phyloP scores from a whole-genome alignment of 1,140 invertebrate species.

The Reticulitermes speratus region DNA sequence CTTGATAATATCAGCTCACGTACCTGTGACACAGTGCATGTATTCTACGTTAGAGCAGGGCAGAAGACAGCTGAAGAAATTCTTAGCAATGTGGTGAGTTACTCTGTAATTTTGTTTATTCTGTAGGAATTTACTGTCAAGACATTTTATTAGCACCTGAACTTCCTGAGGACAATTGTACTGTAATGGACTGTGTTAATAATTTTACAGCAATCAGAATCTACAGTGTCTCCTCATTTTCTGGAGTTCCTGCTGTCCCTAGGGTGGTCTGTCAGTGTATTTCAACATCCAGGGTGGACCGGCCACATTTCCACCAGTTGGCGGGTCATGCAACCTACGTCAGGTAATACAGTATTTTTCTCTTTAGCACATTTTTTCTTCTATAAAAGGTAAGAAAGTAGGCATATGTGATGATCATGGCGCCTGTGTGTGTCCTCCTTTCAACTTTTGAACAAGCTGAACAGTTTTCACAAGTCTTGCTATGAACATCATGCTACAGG shows the following conservation, averaged over 20 bases:
- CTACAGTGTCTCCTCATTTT: conserved; percentile 62
- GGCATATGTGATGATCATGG: too few relatives aligned
- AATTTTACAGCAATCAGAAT: conserved; percentile 27
- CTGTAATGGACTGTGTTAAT: not conserved
- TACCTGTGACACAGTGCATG: conserved; percentile 88
- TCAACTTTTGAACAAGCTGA: too few relatives aligned
- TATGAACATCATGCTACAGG: too few relatives aligned
- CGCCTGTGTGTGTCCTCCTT: too few relatives aligned
- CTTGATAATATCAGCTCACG: conserved; percentile 80
- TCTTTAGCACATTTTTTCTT: not conserved
- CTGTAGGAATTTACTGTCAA: not conserved
- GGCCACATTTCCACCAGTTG: conserved; percentile 82
- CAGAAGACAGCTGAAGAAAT: conserved; percentile 78
- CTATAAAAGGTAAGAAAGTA: too few relatives aligned
- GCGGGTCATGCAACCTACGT: conserved; percentile 45
- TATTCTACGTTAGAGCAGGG: conserved; percentile 90
- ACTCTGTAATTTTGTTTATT: not conserved
- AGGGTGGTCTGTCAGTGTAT: conserved; percentile 82
- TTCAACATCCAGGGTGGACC: conserved; percentile 85
- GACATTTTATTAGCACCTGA: not conserved
- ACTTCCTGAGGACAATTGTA: not conserved
- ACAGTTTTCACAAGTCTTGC: too few relatives aligned
- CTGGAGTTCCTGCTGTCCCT: conserved; percentile 77
- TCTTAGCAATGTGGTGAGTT: conserved; percentile 74
- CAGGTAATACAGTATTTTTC: conserved; percentile 26